Percentiles rank a stretch among this genome's conserved stretches.
Evolutionary conservation across 2,888 invertebrate genomes (phyloP).

Genomic region (Euproctis similis): DNA sequence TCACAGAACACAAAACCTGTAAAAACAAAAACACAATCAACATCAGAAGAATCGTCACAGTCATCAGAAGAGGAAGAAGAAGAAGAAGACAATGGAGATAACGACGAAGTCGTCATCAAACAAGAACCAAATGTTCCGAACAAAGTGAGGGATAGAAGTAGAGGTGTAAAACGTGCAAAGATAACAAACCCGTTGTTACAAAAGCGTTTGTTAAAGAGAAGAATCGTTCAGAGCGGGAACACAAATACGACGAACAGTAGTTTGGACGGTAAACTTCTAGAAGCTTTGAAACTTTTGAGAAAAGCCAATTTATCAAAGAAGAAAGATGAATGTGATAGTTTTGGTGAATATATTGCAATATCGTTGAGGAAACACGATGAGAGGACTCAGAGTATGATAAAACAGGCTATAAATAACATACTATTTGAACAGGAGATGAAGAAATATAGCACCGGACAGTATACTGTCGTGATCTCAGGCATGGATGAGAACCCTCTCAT

Average conservation of each 20-base stretch:
- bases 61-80: slow-evolving; percentile 15
- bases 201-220: slow-evolving; percentile 18
- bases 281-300: slow-evolving; percentile 34
- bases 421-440: slow-evolving; percentile 68
- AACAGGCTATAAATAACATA: slow-evolving; percentile 66
- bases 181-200: slow-evolving; percentile 9
- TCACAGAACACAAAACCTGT: slow-evolving; percentile 9
- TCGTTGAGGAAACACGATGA: slow-evolving; percentile 63
- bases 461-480: slow-evolving; percentile 36
- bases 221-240: slow-evolving; percentile 12
- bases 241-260: slow-evolving; percentile 7
- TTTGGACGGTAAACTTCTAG: slow-evolving; percentile 34
- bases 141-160: not conserved
- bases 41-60: slow-evolving; percentile 12
- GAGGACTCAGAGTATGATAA: slow-evolving; percentile 60
- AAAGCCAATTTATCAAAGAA: slow-evolving; percentile 39
- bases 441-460: slow-evolving; percentile 43
- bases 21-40: not conserved
- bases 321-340: slow-evolving; percentile 64
- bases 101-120: slow-evolving; percentile 35
- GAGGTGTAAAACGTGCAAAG: slow-evolving; percentile 7
- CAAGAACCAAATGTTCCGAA: slow-evolving; percentile 25
- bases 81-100: slow-evolving; percentile 17
- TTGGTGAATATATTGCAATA: slow-evolving; percentile 63
- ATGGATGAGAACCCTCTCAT: slow-evolving; percentile 51